Base-by-base conservation (phyloP, 2,888 invertebrate genomes). In the Mylabris sibirica region DNA sequence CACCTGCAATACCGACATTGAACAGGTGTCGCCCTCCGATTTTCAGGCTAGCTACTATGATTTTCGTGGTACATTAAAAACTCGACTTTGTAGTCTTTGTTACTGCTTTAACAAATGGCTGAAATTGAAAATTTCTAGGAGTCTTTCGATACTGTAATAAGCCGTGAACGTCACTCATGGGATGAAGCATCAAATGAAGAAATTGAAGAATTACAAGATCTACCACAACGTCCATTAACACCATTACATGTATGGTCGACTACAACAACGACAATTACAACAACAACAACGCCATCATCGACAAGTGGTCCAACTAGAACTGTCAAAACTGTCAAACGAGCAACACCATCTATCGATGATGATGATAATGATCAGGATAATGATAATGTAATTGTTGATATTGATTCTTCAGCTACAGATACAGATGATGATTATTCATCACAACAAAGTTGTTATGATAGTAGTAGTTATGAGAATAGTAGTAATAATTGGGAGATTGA, bases 111-210 rank as follows among this genome's bases (percentile, higher is more conserved):
- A n/a, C n/a, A n/a, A n/a, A n/a, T n/a, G n/a, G n/a, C n/a, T n/a
- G n/a, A n/a, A 30, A 30, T 30, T 30, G 30, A 35, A 35, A 8
- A 9, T 35, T 5, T 59, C 17, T 17, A 60, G 84, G 84, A 84
- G 67, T 84, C 84, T 2, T 75, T 84, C 57, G 84, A 84, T 65
- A 84, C 85, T 3, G 79, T 83, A 8, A 77, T 83, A 26, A 79
- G 81, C 30, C 87, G 88, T 34, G 75, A 72, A 62, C 79, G 79
- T 6, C 75, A 73, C 5, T 91, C 92, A 5, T 92, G 92, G 92
- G 92, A 93, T 73, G 91, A 92, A 72, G 90, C 90, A 71, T 90
- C 90, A 68, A 90, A 91, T 75, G 90, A 90, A 74, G 93, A 92
- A 76, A 89, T 88, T 20, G 86, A 91, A 79, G 91, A 92, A 77